These are phyloP conservation scores for Diachasma alloeum DNA, from an alignment of 1,140 invertebrate genomes.

Conservation along the genomic window DNA sequence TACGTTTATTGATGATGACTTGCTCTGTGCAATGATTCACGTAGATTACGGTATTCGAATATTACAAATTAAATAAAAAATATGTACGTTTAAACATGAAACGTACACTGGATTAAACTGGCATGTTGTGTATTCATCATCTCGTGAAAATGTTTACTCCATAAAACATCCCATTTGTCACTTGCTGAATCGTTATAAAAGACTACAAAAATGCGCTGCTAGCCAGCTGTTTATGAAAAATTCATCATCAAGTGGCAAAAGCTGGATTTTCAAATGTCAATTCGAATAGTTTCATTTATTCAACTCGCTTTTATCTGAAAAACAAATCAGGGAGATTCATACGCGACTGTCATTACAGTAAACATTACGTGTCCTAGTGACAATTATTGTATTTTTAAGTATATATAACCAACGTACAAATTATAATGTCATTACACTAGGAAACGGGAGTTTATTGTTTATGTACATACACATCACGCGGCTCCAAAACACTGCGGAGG, in stretches of 20 bases:
- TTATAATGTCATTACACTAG: slow-evolving; percentile 51
- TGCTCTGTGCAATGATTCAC: slow-evolving; percentile 49
- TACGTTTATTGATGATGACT: slow-evolving; percentile 59
- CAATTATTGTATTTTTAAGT: slow-evolving; percentile 36
- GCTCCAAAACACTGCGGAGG: slow-evolving; percentile 10
- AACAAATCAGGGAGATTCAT: neutral
- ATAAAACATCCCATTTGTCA: neutral
- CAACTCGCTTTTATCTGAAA: neutral
- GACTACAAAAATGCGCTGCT: slow-evolving; percentile 37
- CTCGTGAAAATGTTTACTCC: neutral
- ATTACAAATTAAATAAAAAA: neutral
- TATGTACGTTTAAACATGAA: neutral
- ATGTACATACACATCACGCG: slow-evolving; percentile 44
- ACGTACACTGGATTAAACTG: slow-evolving; percentile 22
- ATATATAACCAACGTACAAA: slow-evolving; percentile 51
- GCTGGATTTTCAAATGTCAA: neutral
- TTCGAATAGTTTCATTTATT: neutral
- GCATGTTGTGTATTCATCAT: neutral
- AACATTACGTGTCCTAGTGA: slow-evolving; percentile 31
- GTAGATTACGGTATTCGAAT: slow-evolving; percentile 48
- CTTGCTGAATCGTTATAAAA: slow-evolving; percentile 31
- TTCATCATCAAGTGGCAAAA: neutral
- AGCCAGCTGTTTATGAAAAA: slow-evolving; percentile 32
- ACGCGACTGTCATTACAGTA: slow-evolving; percentile 31
- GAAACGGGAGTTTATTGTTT: slow-evolving; percentile 21